These are phyloP conservation scores for Onychomys torridus DNA, from an alignment of 2,797 vertebrate genomes.

Conservation along the genomic window DNA sequence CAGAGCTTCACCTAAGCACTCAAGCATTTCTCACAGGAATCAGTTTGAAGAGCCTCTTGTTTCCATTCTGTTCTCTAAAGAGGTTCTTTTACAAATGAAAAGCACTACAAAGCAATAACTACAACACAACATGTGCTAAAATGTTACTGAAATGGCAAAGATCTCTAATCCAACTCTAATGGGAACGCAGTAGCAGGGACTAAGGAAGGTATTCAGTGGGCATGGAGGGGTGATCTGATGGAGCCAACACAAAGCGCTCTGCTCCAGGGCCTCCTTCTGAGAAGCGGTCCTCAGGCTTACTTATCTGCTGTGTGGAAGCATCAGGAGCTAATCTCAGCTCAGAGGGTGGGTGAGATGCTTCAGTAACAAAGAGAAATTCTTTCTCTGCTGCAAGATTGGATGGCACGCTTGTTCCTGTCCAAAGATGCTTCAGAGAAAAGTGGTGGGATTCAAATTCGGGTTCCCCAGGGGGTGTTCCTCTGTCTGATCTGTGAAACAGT, in stretches of 20 bases:
- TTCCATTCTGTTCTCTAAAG: slow-evolving; percentile 51
- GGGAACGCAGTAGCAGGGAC: slow-evolving; percentile 52
- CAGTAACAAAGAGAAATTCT: slow-evolving; percentile 15
- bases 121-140: slow-evolving; percentile 51
- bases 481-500: not conserved
- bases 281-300: not conserved
- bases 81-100: slow-evolving; percentile 68
- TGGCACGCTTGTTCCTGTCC: not conserved
- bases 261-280: slow-evolving; percentile 23
- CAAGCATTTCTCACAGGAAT: not conserved
- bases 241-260: slow-evolving; percentile 55
- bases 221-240: not conserved
- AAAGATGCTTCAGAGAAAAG: slow-evolving; percentile 19
- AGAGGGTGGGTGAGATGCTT: slow-evolving; percentile 15
- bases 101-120: slow-evolving; percentile 70
- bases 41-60: slow-evolving; percentile 42
- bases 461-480: not conserved
- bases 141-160: slow-evolving; percentile 40
- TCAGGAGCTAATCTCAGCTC: not conserved
- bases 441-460: slow-evolving; percentile 52
- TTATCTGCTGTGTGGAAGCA: slow-evolving; percentile 15
- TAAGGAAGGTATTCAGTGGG: not conserved
- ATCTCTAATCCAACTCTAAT: slow-evolving; percentile 19
- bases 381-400: slow-evolving; percentile 54
- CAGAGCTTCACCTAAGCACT: not conserved